Conservation (phyloP, 1,140 invertebrate species). For the Ceratoteleas bidentatus region DNA sequence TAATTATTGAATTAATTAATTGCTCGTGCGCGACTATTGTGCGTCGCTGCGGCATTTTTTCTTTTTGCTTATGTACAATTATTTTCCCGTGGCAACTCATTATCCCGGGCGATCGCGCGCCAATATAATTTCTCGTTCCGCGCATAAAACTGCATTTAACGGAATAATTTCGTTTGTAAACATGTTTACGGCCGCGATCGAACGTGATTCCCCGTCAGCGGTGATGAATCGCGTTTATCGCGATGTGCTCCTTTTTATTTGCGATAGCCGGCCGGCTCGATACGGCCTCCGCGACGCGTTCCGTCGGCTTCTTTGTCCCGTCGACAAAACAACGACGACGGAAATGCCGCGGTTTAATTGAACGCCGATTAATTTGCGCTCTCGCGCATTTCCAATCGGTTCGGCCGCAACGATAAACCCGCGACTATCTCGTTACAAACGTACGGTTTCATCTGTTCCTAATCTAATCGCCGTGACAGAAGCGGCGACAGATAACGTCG, state of each 20-base stretch:
- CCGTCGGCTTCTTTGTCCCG: slow-evolving; percentile 12
- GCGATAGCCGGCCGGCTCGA: slow-evolving; percentile 22
- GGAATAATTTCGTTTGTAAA: slow-evolving; percentile 24
- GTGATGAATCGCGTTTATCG: slow-evolving; percentile 29
- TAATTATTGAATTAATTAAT: slow-evolving; percentile 32
- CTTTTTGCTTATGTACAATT: slow-evolving; percentile 11
- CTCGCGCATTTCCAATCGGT: neutral
- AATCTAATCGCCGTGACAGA: slow-evolving; percentile 3
- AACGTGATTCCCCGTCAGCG: slow-evolving; percentile 31
- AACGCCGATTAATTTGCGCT: neutral
- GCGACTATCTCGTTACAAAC: neutral
- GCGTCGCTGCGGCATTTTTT: neutral
- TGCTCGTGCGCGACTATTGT: slow-evolving; percentile 12
- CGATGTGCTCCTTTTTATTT: slow-evolving; percentile 22
- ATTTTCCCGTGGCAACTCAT: slow-evolving; percentile 8
- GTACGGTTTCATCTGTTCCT: neutral
- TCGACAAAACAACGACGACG: slow-evolving; percentile 12
- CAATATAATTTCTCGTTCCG: slow-evolving; percentile 7
- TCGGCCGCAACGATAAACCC: neutral
- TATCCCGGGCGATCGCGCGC: slow-evolving; percentile 1
- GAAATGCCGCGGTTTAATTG: too few relatives aligned
- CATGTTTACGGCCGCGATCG: slow-evolving; percentile 31
- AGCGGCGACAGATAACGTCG: neutral
- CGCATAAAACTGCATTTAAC: slow-evolving; percentile 20
- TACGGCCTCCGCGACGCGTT: neutral